A percentile compares a stretch with the other conserved stretches of the same genome.
These are phyloP conservation scores for Phyto melanocephala DNA, from an alignment of 2,888 invertebrate genomes.

Conservation along the genomic window DNA sequence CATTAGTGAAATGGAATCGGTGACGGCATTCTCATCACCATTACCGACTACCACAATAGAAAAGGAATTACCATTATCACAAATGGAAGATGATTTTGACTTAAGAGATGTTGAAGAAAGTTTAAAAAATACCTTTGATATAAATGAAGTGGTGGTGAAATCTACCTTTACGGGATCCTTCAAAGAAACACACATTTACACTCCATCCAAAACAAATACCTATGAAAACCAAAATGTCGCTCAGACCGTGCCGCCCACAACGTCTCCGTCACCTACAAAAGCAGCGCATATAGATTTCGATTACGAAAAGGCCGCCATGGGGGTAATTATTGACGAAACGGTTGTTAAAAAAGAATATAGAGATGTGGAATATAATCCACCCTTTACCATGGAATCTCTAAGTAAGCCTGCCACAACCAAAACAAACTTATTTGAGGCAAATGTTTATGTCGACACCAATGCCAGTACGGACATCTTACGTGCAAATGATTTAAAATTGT, in stretches of 20 bases:
- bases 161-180: slow-evolving; percentile 75
- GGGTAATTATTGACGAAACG: slow-evolving; percentile 78
- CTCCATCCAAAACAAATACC: slow-evolving; percentile 75
- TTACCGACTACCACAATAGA: slow-evolving; percentile 5
- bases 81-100: slow-evolving; percentile 52
- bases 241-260: slow-evolving; percentile 21
- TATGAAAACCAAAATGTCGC: slow-evolving; percentile 61
- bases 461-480: background rate
- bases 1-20: slow-evolving; percentile 61
- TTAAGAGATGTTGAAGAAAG: slow-evolving; percentile 40
- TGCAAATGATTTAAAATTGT: background rate
- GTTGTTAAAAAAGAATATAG: slow-evolving; percentile 79
- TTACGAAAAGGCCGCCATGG: slow-evolving; percentile 77
- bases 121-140: slow-evolving; percentile 43
- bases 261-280: slow-evolving; percentile 66
- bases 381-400: slow-evolving; percentile 69
- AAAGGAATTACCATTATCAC: slow-evolving; percentile 46
- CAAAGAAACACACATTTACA: slow-evolving; percentile 79
- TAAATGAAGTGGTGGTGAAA: slow-evolving; percentile 65
- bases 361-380: slow-evolving; percentile 78
- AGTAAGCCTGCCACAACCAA: slow-evolving; percentile 13
- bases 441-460: background rate
- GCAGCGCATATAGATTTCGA: slow-evolving; percentile 76
- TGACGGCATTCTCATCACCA: slow-evolving; percentile 34
- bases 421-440: slow-evolving; percentile 25